Conservation (phyloP, 1,140 invertebrate genomes). For the Drosophila baimaii region DNA sequence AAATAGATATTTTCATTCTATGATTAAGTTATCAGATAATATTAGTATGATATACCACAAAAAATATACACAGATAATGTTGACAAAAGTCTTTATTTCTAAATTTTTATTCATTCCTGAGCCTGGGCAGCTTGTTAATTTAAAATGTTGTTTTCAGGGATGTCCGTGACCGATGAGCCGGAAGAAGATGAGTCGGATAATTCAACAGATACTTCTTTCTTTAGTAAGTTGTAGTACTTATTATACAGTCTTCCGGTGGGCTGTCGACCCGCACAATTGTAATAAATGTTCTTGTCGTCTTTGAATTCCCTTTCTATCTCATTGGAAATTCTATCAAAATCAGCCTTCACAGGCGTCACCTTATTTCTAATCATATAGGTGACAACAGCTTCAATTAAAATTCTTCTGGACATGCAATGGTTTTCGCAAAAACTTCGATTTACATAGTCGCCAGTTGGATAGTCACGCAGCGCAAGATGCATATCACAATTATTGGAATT, state of each 20-base stretch:
- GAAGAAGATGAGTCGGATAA: neutral
- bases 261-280: neutral
- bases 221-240: conserved; percentile 4
- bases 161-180: neutral
- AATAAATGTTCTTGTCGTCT: conserved; percentile 13
- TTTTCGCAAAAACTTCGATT: neutral
- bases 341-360: neutral
- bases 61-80: neutral
- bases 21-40: neutral
- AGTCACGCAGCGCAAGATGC: neutral
- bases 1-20: neutral
- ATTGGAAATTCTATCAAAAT: neutral
- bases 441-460: conserved; percentile 2
- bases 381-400: conserved; percentile 6
- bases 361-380: conserved; percentile 1
- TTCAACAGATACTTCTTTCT: conserved; percentile 7
- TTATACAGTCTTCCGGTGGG: conserved; percentile 6
- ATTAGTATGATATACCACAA: neutral
- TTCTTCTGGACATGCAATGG: neutral
- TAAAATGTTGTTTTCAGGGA: neutral
- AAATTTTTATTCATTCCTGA: neutral
- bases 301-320: conserved; percentile 5
- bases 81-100: neutral
- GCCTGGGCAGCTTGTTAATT: neutral
- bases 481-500: neutral